These are phyloP conservation scores for Agriopis marginaria DNA, from an alignment of 2,888 invertebrate genomes.

Conservation along the genomic window DNA sequence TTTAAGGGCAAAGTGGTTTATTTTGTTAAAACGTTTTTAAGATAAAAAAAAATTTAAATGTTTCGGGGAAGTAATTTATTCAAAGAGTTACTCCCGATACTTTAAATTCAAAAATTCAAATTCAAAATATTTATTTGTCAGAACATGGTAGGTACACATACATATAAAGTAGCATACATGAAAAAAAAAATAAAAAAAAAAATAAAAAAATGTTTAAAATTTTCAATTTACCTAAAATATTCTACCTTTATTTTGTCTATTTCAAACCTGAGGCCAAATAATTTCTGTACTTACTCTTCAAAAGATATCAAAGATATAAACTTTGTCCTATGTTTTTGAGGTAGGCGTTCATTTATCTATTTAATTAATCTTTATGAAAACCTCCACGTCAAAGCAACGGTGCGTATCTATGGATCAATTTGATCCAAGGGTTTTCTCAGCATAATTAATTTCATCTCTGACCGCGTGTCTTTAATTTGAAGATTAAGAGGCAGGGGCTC, in stretches of 20 bases:
- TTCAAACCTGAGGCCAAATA: neutral
- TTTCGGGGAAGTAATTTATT: too few species aligned
- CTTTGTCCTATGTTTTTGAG: conserved; percentile 10
- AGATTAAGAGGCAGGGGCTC: neutral
- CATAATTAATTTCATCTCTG: conserved; percentile 15
- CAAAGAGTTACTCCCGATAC: too few species aligned
- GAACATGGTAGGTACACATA: too few species aligned
- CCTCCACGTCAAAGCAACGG: conserved; percentile 9
- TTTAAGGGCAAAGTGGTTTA: too few species aligned
- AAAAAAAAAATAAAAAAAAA: too few species aligned
- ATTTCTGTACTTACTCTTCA: conserved; percentile 4
- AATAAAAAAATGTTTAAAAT: too few species aligned
- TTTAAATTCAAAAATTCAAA: too few species aligned
- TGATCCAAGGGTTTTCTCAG: conserved; percentile 11
- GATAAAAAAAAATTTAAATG: too few species aligned
- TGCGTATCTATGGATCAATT: conserved; percentile 20
- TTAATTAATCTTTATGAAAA: conserved; percentile 34
- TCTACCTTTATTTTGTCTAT: conserved; percentile 4
- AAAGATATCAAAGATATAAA: conserved; percentile 8
- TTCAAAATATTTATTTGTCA: too few species aligned
- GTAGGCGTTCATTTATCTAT: conserved; percentile 25
- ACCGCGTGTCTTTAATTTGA: conserved; percentile 2
- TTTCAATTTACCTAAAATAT: too few species aligned
- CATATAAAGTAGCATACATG: too few species aligned
- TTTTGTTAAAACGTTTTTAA: too few species aligned